A percentile compares a stretch with the other conserved stretches of the same genome.
Evolutionary conservation across 2,888 invertebrate species (phyloP).

Genomic region (Calameuta filiformis): DNA sequence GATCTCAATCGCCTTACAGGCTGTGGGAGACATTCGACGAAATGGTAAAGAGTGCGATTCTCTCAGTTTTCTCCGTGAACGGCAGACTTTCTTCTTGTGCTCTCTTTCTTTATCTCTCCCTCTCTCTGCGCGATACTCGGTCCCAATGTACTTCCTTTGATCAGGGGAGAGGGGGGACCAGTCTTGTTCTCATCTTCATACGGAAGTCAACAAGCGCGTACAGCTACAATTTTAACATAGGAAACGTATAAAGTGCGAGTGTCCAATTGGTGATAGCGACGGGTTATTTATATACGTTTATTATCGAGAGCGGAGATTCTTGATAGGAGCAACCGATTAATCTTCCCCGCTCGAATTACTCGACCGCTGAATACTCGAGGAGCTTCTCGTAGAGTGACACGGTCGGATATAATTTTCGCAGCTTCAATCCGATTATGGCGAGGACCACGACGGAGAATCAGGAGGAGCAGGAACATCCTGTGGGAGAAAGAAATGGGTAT

Average conservation of each 20-base stretch:
- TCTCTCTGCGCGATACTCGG: background rate
- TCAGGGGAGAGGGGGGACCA: too few species aligned
- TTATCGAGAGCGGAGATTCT: background rate
- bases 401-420: background rate
- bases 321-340: background rate
- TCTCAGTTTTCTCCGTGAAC: background rate
- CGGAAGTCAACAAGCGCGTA: background rate
- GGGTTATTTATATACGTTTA: background rate
- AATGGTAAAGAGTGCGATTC: background rate
- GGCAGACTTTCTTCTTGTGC: background rate
- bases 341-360: background rate
- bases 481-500: constrained; percentile 68
- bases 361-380: background rate
- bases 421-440: background rate
- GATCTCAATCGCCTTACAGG: background rate
- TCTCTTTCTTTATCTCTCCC: background rate
- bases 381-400: background rate
- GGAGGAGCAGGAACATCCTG: constrained; percentile 67
- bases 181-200: too few species aligned
- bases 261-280: background rate
- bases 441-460: constrained; percentile 39
- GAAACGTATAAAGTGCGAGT: background rate
- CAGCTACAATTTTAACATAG: background rate
- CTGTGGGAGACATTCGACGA: background rate
- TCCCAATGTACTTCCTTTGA: too few species aligned